Evolutionary conservation across 2,888 invertebrate genomes (phyloP), one percentile per base, ranked within the genome.

Genomic region (Heliconius ethilla): DNA sequence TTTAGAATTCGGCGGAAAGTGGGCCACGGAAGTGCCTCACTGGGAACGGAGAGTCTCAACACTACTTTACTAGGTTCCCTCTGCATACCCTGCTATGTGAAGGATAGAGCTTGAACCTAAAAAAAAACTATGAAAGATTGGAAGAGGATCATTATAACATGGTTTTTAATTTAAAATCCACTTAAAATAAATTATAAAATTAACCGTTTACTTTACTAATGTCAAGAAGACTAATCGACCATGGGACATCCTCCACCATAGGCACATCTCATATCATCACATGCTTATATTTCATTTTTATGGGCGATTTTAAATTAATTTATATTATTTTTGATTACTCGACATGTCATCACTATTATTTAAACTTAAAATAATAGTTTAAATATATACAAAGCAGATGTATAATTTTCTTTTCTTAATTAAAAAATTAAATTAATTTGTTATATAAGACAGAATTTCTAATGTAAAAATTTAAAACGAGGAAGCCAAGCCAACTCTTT

Each of bases 121-220:
- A 45, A 72, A 73, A 77, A 78, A 66, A 69, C 75, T 75, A 59
- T 27, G 55, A 65, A 65, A 80, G 79, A 82, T 82, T 81, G 76
- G n/a, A n/a, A 82, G 80, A 78, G 13, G 69, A 29, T 40, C 75
- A 51, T 69, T 79, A 65, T 76, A 75, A 81, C 79, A 80, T 75
- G 62, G 73, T 69, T 81, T 79, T 77, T 29, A 74, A 78, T 77
- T 80, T 80, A 70, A 81, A 77, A 79, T 77, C 72, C 69, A 75
- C 45, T 63, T 22, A 59, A 75, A 70, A 80, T 78, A 76, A 70
- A 76, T 77, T 51, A 51, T 76, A 45, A 76, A 40, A 37, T 67
- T 76, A 65, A 62, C 37, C 40, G n/a, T 79, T 74, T 75, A 75
- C 77, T 75, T 77, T 67, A 75, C 75, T 77, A 69, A 74, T 69